Evolutionary conservation across 2,797 vertebrate species (phyloP).

Genomic region (Intellagama lesueurii): DNA sequence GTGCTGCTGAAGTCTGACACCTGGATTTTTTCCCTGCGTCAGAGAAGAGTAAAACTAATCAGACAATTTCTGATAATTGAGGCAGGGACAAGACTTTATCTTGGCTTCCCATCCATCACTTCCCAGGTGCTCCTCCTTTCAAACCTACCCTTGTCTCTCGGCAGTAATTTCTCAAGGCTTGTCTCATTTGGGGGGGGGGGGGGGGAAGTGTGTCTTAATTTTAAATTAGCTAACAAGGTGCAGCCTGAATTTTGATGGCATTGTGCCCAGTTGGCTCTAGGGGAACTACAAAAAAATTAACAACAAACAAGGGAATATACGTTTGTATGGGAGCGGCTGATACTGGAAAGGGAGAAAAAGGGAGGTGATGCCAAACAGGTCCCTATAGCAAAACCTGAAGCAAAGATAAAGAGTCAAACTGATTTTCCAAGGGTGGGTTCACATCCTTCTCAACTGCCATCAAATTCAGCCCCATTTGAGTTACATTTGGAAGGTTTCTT

Average conservation of each 20-base stretch:
- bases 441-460: not conserved
- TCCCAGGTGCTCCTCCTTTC: constrained; percentile 23
- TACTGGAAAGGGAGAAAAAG: not conserved
- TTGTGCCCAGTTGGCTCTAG: not conserved
- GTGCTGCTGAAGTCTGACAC: constrained; percentile 19
- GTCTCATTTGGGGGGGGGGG: constrained; percentile 19
- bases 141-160: constrained; percentile 15
- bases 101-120: constrained; percentile 35
- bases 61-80: constrained; percentile 47
- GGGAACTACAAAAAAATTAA: not conserved
- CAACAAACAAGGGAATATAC: not conserved
- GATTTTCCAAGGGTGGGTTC: not conserved
- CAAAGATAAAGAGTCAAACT: not conserved
- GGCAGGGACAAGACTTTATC: constrained; percentile 34
- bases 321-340: not conserved
- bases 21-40: constrained; percentile 30
- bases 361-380: not conserved
- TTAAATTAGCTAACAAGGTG: constrained; percentile 25
- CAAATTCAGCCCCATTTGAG: not conserved
- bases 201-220: constrained; percentile 15
- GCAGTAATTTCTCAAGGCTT: constrained; percentile 34
- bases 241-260: constrained; percentile 6
- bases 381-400: not conserved
- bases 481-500: not conserved
- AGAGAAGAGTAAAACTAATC: constrained; percentile 40